Evolutionary conservation across 2,113 vertebrate species (phyloP).

Genomic region (Eretmodus cyanostictus): DNA sequence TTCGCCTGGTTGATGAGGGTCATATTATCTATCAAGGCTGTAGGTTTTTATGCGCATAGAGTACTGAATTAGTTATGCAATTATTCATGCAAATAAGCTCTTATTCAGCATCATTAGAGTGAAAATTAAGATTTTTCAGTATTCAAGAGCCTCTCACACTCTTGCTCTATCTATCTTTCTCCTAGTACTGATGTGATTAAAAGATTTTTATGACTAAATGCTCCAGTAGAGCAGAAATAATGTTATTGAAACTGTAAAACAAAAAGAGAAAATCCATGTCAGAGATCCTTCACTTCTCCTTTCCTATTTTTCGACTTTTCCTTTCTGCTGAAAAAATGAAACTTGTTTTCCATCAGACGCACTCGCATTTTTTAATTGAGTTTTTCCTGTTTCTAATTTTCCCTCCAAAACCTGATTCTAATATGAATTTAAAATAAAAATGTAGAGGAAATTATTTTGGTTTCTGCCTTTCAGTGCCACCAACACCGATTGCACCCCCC

Average conservation of each 20-base stretch:
- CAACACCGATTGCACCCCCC: slow-evolving; percentile 86
- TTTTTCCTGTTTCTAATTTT: background rate
- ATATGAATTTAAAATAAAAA: background rate
- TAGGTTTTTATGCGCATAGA: background rate
- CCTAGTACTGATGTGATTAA: slow-evolving; percentile 30
- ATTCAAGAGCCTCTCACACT: background rate
- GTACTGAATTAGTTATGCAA: slow-evolving; percentile 33
- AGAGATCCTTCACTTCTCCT: slow-evolving; percentile 16
- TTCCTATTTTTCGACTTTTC: background rate
- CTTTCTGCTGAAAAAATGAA: background rate
- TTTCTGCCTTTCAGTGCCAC: slow-evolving; percentile 76
- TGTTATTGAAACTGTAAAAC: slow-evolving; percentile 20
- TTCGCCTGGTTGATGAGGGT: slow-evolving; percentile 6
- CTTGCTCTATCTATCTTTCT: background rate
- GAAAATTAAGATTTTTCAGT: slow-evolving; percentile 22
- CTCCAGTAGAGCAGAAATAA: slow-evolving; percentile 28
- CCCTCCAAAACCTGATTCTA: background rate
- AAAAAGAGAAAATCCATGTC: background rate
- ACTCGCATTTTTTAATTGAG: background rate
- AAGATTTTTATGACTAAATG: slow-evolving; percentile 26
- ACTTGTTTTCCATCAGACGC: background rate
- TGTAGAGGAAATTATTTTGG: background rate
- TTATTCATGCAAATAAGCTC: slow-evolving; percentile 53
- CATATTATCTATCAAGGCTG: slow-evolving; percentile 17
- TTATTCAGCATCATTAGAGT: slow-evolving; percentile 26